phyloP scores from a whole-genome alignment of 2,888 invertebrate genomes.

The Elysia crispata region DNA sequence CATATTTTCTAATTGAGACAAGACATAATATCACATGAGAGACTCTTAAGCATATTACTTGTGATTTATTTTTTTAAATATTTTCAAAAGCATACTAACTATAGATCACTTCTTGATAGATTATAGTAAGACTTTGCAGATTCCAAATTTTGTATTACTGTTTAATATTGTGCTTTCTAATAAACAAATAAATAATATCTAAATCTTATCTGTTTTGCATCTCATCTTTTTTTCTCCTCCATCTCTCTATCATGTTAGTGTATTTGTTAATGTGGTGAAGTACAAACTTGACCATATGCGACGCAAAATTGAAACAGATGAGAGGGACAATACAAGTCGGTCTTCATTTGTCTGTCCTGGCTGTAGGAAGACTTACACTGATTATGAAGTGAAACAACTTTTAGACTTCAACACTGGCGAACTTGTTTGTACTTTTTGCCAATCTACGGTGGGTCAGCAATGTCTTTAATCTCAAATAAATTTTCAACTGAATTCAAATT shows the following conservation, averaged over 20 bases:
- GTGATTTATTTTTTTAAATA: too few species aligned
- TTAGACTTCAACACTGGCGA: conserved; percentile 68
- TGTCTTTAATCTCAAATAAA: not conserved
- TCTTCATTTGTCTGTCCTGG: conserved; percentile 95
- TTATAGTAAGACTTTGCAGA: too few species aligned
- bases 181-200: too few species aligned
- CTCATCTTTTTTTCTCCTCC: conserved; percentile 85
- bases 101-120: too few species aligned
- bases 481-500: not conserved
- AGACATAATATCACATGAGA: too few species aligned
- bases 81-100: too few species aligned
- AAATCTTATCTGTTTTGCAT: not conserved
- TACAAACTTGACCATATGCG: conserved; percentile 97
- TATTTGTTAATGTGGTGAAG: conserved; percentile 97
- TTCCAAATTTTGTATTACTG: too few species aligned
- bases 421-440: conserved; percentile 87
- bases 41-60: too few species aligned
- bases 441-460: conserved; percentile 77
- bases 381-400: conserved; percentile 85
- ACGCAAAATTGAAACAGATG: conserved; percentile 95
- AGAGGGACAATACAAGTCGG: conserved; percentile 94
- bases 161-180: too few species aligned
- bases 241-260: conserved; percentile 58
- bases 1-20: too few species aligned
- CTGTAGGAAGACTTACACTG: conserved; percentile 95